phyloP scores from a whole-genome alignment of 23 tunicate species.

The Aplidium turbinatum region DNA sequence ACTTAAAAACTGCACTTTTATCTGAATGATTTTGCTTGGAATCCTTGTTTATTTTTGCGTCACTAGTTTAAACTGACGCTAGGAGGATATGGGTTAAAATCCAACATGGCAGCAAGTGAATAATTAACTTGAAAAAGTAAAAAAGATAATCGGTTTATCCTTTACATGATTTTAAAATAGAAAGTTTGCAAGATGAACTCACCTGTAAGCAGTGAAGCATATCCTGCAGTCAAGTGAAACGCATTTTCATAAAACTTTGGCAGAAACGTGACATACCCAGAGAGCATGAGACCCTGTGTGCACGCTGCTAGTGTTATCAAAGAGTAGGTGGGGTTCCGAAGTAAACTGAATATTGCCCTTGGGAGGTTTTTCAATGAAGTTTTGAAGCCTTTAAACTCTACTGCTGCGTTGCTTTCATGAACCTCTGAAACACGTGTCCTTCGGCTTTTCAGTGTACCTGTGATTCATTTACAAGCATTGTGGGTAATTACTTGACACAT shows the following conservation, averaged over 20 bases:
- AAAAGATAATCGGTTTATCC: too few species aligned
- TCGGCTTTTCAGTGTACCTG: constrained; percentile 21
- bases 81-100: too few species aligned
- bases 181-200: too few species aligned
- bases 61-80: too few species aligned
- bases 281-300: constrained; percentile 39
- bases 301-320: constrained; percentile 53
- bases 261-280: constrained; percentile 65
- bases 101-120: too few species aligned
- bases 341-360: constrained; percentile 24
- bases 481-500: too few species aligned
- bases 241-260: constrained; percentile 76
- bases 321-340: constrained; percentile 59
- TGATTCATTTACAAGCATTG: background rate
- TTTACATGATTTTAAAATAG: too few species aligned
- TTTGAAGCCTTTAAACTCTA: constrained; percentile 20
- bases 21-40: too few species aligned
- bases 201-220: constrained; percentile 83
- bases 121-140: too few species aligned
- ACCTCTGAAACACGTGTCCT: constrained; percentile 45
- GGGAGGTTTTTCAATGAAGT: constrained; percentile 52
- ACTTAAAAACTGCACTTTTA: too few species aligned
- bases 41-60: too few species aligned
- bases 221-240: constrained; percentile 69
- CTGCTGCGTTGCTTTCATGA: constrained; percentile 22